These are phyloP conservation scores for Pimephales promelas DNA, from an alignment of 2,113 vertebrate species.

Conservation along the genomic window DNA sequence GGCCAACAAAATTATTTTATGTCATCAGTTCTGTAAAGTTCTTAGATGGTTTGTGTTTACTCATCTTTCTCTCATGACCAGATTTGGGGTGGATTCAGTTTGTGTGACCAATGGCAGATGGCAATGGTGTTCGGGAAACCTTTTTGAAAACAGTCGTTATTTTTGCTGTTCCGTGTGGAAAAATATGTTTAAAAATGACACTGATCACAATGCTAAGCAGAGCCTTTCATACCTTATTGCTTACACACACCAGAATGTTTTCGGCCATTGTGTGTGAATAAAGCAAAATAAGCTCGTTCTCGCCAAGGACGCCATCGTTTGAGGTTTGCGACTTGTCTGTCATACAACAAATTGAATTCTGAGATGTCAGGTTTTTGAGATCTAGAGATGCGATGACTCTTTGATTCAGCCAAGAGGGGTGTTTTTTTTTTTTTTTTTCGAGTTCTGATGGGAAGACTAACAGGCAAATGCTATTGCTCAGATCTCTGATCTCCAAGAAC, in stretches of 20 bases:
- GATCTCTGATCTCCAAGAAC: constrained; percentile 45
- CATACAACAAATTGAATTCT: background rate
- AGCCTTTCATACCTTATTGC: no score
- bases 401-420: background rate
- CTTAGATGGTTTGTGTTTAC: no score
- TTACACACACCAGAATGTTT: constrained; percentile 25
- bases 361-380: constrained; percentile 24
- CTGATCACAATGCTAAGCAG: no score
- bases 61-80: background rate
- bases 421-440: background rate
- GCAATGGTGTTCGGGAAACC: background rate
- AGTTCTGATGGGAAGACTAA: constrained; percentile 42
- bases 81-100: background rate
- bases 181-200: background rate
- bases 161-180: background rate
- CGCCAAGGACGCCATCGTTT: background rate
- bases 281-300: constrained; percentile 13
- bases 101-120: background rate
- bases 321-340: constrained; percentile 10
- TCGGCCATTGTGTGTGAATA: constrained; percentile 19
- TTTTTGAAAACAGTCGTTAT: background rate
- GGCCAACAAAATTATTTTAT: background rate
- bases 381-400: background rate
- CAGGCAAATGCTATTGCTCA: constrained; percentile 11
- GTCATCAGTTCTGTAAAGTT: background rate